Conservation (phyloP, 1,140 invertebrate genomes). For the Pogonomyrmex barbatus region DNA sequence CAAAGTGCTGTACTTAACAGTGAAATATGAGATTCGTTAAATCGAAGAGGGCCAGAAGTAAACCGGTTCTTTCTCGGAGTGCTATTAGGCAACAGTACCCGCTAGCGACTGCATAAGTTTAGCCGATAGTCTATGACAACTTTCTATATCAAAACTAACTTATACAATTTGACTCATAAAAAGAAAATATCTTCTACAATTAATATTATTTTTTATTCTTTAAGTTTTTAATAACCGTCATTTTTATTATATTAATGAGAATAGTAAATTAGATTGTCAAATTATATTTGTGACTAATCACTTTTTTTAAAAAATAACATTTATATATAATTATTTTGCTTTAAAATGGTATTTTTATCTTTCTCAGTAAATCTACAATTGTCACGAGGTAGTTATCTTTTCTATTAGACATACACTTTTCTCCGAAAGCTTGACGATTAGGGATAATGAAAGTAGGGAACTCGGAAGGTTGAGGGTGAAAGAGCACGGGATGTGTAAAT, state of each 20-base stretch:
- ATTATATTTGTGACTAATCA: neutral
- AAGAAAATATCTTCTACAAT: neutral
- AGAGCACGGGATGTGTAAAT: conserved; percentile 20
- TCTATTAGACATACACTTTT: conserved; percentile 11
- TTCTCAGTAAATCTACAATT: conserved; percentile 2
- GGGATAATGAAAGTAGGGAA: conserved; percentile 43
- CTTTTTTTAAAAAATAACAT: neutral
- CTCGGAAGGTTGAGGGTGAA: conserved; percentile 15
- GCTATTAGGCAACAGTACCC: conserved; percentile 28
- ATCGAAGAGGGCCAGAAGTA: conserved; percentile 48
- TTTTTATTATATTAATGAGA: neutral
- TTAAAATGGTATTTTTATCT: neutral
- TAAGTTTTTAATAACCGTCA: neutral
- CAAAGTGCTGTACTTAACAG: conserved; percentile 56
- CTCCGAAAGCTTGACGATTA: conserved; percentile 15
- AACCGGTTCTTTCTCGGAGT: conserved; percentile 50
- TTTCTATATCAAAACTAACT: neutral
- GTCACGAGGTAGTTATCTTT: conserved; percentile 2
- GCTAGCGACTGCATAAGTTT: conserved; percentile 20
- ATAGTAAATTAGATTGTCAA: neutral
- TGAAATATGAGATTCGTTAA: conserved; percentile 68
- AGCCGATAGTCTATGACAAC: neutral
- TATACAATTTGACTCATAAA: neutral
- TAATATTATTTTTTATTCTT: neutral
- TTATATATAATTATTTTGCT: neutral